Base-by-base conservation (phyloP, 1,140 invertebrate genomes). In the Trichonephila clavipes region DNA sequence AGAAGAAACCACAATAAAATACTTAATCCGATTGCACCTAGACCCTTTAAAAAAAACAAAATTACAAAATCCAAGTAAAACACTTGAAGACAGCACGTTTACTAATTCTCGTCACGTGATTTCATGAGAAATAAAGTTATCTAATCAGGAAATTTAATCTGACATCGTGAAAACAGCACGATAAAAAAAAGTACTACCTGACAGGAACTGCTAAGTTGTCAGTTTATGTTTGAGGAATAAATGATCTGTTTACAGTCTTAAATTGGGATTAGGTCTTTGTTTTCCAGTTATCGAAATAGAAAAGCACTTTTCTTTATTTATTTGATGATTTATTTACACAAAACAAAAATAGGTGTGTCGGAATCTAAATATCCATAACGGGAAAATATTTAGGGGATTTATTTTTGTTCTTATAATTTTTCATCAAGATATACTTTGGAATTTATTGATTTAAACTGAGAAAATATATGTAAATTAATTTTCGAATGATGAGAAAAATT, bases 111-210 rank as follows among this genome's bases (percentile, higher is more conserved):
- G 83, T 86, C 83, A 61, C 59, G 83, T n/a, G 58, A 59, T 16
- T 59, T 62, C 83, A 59, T 4, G 51, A 34, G 83, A 86, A 86
- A 86, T 86, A 61, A 86, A 86, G 83, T 86, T 86, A 86, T 86
- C 58, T 59, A 86, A 86, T 86, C 83, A 86, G 18, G 51, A 59
- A 86, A 86, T 86, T 86, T 86, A 86, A 86, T 86, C 83, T 86
- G 83, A 86, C 83, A 62, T 28, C 83, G 61, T 58, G 10, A 61
- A 59, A 61, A 62, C 24, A 62, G 83, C 61, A 59, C 58, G 58
- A 86, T n/a, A 8, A 28, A 61, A 86, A 61, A 86, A 86, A 77
- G 24, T 83, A 44, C 10, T 28, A 12, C n/a, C 58, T 86, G 83
- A 86, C 83, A 86, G 40, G n/a, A 12, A 28, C 58, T 86, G 83